A percentile compares a stretch with the other conserved stretches of the same genome.
phyloP scores from a whole-genome alignment of 2,888 invertebrate species.

The Hydrotaea cyrtoneurina region DNA sequence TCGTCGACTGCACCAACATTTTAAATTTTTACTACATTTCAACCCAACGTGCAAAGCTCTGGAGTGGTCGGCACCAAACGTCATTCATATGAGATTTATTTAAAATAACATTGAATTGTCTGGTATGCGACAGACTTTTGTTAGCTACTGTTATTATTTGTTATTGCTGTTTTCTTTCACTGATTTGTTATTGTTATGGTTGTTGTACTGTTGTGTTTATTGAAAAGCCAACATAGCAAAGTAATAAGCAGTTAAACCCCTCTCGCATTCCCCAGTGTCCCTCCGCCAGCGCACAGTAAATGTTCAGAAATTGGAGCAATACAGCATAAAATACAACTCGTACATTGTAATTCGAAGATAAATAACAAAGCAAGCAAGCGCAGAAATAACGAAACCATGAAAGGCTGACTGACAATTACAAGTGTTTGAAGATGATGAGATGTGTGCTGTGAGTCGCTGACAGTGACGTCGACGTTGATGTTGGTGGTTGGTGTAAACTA shows the following conservation, averaged over 20 bases:
- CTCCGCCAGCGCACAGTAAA: background rate
- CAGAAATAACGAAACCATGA: background rate
- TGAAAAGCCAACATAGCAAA: conserved; percentile 23
- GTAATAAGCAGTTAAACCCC: background rate
- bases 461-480: background rate
- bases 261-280: background rate
- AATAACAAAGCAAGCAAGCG: conserved; percentile 7
- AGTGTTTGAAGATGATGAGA: background rate
- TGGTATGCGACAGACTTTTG: background rate
- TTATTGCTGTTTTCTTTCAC: conserved; percentile 26
- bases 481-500: background rate
- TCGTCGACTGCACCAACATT: no score
- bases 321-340: background rate
- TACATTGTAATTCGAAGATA: conserved; percentile 8
- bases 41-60: no score
- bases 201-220: conserved; percentile 3
- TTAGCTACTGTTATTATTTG: background rate
- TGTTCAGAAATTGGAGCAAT: conserved; percentile 30
- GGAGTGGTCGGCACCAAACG: no score
- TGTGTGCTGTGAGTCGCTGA: background rate
- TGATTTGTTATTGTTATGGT: conserved; percentile 5
- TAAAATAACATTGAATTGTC: conserved; percentile 15
- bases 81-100: background rate
- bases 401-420: background rate
- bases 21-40: no score